Evolutionary conservation across 2,888 invertebrate species (phyloP), one percentile per base, ranked within the genome.

Genomic region (Plagodis pulveraria): DNA sequence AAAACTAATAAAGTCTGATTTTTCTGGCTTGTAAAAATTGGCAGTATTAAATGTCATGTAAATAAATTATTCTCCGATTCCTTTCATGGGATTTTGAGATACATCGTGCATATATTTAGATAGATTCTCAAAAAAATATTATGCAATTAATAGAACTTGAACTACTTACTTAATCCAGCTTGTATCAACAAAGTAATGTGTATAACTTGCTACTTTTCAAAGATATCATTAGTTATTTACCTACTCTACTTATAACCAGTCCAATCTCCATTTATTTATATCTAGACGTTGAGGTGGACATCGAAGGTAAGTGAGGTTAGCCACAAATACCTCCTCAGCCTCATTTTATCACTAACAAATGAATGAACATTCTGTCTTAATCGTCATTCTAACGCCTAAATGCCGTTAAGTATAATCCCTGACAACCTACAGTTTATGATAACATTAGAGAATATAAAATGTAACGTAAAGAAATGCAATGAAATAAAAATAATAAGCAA

Each of bases 251-350:
- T 22, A 4, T 22, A 22, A 43, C 22, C 7, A 43, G 43, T 45
- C 45, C n/a, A 6, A 32, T 8, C 32, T 32, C 45, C 45, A 45
- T 45, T 45, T n/a, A 41, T 41, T 10, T 41, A 38, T 8, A 38
- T 38, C 9, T 38, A 38, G 38, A 9, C 9, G 9, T 38, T 38
- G 38, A 38, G 38, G 47, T 54, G 43, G 36, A 34, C 50, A 49
- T 44, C 33, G 43, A 55, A 55, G 55, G 43, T 49, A 49, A 49
- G 49, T 56, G 49, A 56, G 49, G 32, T 48, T 22, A 41, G 36
- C 35, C 40, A 41, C 50, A 55, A 55, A 43, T 43, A 2, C 35
- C 44, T 36, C 8, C 6, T 32, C 12, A 45, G 5, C 33, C 35
- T 46, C 38, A 40, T 45, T 6, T 1, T 38, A 9, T 2, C 38